Base-by-base conservation (phyloP, 2,888 invertebrate genomes). In the Cryptosula pallasiana region DNA sequence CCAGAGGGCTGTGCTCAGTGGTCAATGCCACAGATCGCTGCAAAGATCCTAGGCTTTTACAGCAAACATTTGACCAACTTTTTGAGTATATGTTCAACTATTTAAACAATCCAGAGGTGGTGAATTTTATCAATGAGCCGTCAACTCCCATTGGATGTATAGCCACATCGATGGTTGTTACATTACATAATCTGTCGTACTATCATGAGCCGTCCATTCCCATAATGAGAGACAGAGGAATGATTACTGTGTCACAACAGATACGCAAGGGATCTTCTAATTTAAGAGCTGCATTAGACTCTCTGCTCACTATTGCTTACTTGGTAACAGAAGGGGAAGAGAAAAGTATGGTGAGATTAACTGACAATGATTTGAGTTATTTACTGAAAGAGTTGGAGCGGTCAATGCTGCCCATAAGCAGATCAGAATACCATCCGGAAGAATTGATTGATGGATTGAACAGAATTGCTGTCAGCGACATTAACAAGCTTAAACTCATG, bases 221-320 rank as follows among this genome's bases (percentile, higher is more conserved):
- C 2, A 32, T 63, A 5, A 20, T 63, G 32, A 27, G 63, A 63
- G 63, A 63, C 13, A 27, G 9, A 29, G 63, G 63, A 5, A 63
- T 34, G 63, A 63, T 63, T 63, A 16, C 9, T 13, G 9, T 63
- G 27, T 27, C 63, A 27, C 20, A 32, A 32, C 13, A 27, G 25
- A 5, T 63, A 29, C 27, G 63, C 13, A 16, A 3, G 9, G 13
- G 32, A 34, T 27, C 32, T 20, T 3, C 3, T 13, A n/a, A 32
- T 5, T 63, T 32, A 13, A 34, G 13, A 29, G 5, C 27, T 9
- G 3, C 13, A 16, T 29, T 32, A n/a, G 27, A 20, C n/a, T 25
- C 29, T 32, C n/a, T 63, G 63, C 32, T 63, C 3, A 63, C 32
- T 32, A 63, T 63, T 29, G 63, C 63, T 2, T 63, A 32, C n/a